A percentile compares a stretch with the other conserved stretches of the same genome.
Conservation (phyloP, 2,797 vertebrate genomes). For the Pyrrhura leucotis region DNA sequence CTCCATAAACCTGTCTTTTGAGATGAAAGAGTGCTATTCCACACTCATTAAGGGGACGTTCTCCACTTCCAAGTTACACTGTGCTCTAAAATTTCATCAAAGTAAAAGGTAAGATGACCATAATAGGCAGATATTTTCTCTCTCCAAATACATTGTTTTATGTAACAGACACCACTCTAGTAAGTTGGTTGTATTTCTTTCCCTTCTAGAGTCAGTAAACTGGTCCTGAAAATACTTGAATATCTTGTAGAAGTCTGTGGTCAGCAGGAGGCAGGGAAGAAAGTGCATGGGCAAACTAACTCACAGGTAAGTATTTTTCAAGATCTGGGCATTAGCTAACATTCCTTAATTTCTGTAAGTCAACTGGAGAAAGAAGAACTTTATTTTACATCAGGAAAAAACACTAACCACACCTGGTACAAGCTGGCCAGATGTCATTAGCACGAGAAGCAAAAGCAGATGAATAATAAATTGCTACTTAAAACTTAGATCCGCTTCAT, state of each 20-base stretch:
- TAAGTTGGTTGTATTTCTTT: not conserved
- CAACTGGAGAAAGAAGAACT: not conserved
- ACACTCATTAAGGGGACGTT: not conserved
- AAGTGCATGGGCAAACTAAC: not conserved
- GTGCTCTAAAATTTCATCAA: not conserved
- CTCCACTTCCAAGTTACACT: not conserved
- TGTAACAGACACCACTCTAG: not conserved
- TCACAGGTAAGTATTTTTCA: not conserved
- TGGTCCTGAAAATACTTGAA: not conserved
- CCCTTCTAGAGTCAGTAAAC: not conserved
- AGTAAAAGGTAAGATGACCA: not conserved
- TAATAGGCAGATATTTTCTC: not conserved
- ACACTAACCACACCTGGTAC: not conserved
- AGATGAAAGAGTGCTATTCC: not conserved
- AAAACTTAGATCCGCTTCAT: not conserved
- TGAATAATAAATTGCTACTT: not conserved
- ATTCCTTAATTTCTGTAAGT: not conserved
- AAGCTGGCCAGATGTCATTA: not conserved
- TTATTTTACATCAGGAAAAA: not conserved
- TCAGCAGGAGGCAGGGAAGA: not conserved
- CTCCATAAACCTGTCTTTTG: not conserved
- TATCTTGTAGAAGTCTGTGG: not conserved
- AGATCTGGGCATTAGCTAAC: not conserved
- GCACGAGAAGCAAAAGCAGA: not conserved
- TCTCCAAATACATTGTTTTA: not conserved